A percentile compares a stretch with the other conserved stretches of the same genome.
Conservation (phyloP, 2,888 invertebrate genomes). For the Epinotia bilunana region DNA sequence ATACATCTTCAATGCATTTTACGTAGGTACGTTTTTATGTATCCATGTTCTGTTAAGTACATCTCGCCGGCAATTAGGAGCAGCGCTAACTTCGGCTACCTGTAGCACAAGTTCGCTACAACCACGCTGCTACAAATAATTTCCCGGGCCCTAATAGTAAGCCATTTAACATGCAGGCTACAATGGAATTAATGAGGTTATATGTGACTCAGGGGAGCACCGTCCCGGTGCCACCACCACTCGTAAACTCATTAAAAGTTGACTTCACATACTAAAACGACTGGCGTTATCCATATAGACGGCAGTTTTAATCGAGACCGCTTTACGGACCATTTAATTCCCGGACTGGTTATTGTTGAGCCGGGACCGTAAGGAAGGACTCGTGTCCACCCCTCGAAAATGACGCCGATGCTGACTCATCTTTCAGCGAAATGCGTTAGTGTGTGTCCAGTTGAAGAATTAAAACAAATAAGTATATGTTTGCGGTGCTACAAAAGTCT, state of each 20-base stretch:
- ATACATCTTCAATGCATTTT: background rate
- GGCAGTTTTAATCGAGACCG: conserved; percentile 80
- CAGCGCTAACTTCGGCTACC: conserved; percentile 18
- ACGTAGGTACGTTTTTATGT: background rate
- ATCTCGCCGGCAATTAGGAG: background rate
- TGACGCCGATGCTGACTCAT: background rate
- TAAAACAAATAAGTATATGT: background rate
- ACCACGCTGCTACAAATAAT: conserved; percentile 27
- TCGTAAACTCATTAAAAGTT: conserved; percentile 83
- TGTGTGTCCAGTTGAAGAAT: background rate
- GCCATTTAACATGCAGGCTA: conserved; percentile 47
- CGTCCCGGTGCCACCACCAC: conserved; percentile 47
- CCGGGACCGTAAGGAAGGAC: conserved; percentile 78
- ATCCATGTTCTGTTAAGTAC: background rate
- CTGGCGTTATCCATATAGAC: conserved; percentile 74
- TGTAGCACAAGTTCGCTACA: conserved; percentile 18
- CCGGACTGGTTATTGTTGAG: conserved; percentile 76
- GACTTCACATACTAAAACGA: conserved; percentile 73
- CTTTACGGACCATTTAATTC: conserved; percentile 78
- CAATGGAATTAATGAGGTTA: conserved; percentile 56
- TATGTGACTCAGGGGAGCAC: conserved; percentile 60
- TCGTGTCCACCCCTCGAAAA: conserved; percentile 42
- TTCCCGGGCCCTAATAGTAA: conserved; percentile 37
- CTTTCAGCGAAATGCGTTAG: background rate
- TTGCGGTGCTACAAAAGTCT: background rate